Evolutionary conservation across 2,888 invertebrate species (phyloP).

Genomic region (Erynnis tages): DNA sequence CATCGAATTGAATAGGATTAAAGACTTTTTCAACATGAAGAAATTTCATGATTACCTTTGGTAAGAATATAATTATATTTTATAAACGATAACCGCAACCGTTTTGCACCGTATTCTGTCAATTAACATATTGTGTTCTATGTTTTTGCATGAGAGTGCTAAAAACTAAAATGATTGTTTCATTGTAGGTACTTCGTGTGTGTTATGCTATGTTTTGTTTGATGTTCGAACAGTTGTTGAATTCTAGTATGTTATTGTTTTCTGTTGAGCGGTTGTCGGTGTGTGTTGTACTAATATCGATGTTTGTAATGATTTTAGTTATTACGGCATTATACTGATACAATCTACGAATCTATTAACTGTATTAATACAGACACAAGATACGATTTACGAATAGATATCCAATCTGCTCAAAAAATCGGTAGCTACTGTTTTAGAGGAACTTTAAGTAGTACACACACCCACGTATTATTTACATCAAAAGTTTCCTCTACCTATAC

Average conservation of each 20-base stretch:
- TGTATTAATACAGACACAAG: too few species aligned
- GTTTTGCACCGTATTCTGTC: not conserved
- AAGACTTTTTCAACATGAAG: too few species aligned
- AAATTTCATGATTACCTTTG: not conserved
- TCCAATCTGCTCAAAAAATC: too few species aligned
- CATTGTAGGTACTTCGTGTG: constrained; percentile 20
- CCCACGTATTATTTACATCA: too few species aligned
- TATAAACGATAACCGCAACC: not conserved
- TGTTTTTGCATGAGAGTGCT: constrained; percentile 27
- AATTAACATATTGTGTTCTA: constrained; percentile 6
- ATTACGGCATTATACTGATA: not conserved
- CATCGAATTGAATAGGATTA: too few species aligned
- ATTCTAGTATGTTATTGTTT: constrained; percentile 27
- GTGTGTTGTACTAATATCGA: constrained; percentile 17
- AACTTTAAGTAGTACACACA: too few species aligned
- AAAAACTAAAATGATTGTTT: constrained; percentile 18
- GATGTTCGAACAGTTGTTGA: constrained; percentile 20
- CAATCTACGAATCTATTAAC: too few species aligned
- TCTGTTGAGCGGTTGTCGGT: constrained; percentile 22
- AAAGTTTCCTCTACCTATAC: too few species aligned
- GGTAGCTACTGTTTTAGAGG: too few species aligned
- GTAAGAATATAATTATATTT: not conserved
- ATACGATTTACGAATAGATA: too few species aligned
- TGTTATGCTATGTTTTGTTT: constrained; percentile 22
- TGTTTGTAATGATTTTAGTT: not conserved